Conservation (phyloP, 2,888 invertebrate species). For the Argyra leucocephala region DNA sequence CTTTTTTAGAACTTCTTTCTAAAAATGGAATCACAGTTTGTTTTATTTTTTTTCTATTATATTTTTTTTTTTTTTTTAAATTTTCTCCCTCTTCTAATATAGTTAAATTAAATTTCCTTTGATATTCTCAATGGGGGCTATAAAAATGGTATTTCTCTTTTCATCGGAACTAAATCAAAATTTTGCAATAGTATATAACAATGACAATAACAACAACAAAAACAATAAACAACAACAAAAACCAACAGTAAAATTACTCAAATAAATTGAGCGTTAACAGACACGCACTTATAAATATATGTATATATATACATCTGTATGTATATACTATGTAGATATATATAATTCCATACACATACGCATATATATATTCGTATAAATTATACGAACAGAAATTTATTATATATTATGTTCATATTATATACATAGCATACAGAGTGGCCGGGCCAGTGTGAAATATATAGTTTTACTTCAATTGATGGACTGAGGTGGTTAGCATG, state of each 20-base stretch:
- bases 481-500: too few relatives aligned
- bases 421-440: too few relatives aligned
- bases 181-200: background rate
- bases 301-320: background rate
- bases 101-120: background rate
- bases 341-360: too few relatives aligned
- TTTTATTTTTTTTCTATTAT: background rate
- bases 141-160: background rate
- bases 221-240: too few relatives aligned
- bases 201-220: background rate
- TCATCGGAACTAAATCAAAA: conserved; percentile 6
- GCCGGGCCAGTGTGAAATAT: too few relatives aligned
- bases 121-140: conserved; percentile 1
- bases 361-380: too few relatives aligned
- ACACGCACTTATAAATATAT: background rate
- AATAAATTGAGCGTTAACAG: background rate
- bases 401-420: too few relatives aligned
- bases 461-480: too few relatives aligned
- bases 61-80: conserved; percentile 1
- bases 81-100: background rate
- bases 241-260: background rate
- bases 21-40: too few relatives aligned
- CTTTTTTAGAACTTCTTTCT: too few relatives aligned
- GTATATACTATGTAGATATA: too few relatives aligned
- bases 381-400: too few relatives aligned